A percentile compares a stretch with the other conserved stretches of the same genome.
These are phyloP conservation scores for Pseudonaja textilis DNA, from an alignment of 2,113 vertebrate genomes.

Conservation along the genomic window DNA sequence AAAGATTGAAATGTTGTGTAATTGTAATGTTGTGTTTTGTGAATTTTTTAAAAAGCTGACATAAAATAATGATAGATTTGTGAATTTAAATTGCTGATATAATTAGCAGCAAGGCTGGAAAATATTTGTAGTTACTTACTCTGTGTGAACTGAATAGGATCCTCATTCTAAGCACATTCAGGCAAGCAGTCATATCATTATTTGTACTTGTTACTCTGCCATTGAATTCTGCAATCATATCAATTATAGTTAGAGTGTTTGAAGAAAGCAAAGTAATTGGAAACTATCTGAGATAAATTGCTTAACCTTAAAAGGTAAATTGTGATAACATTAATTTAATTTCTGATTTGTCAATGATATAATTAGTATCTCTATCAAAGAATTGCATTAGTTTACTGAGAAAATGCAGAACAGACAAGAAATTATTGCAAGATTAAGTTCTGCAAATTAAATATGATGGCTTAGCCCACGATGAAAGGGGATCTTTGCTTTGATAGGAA, in stretches of 20 bases:
- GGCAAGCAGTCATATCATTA: constrained; percentile 38
- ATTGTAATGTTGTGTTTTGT: not conserved
- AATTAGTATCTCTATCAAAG: constrained; percentile 53
- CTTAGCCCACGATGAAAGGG: not conserved
- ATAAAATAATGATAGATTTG: not conserved
- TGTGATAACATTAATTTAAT: constrained; percentile 61
- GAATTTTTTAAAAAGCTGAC: not conserved
- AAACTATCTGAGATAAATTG: constrained; percentile 61
- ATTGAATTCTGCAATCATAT: constrained; percentile 48
- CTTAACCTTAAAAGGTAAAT: constrained; percentile 59
- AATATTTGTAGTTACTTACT: not conserved
- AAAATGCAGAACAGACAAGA: constrained; percentile 33
- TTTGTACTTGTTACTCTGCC: constrained; percentile 58
- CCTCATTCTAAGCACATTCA: constrained; percentile 29
- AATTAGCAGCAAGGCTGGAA: not conserved
- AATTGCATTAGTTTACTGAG: constrained; percentile 32
- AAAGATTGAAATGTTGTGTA: not conserved
- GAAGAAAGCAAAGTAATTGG: constrained; percentile 61
- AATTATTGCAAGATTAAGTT: constrained; percentile 36
- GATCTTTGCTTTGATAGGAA: constrained; percentile 27
- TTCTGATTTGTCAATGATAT: constrained; percentile 47
- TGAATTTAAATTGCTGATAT: not conserved
- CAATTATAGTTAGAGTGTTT: constrained; percentile 38
- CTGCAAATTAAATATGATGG: constrained; percentile 36
- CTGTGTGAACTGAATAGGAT: not conserved